Conservation (phyloP, 1,140 invertebrate genomes). For the Drosophila serrata region DNA sequence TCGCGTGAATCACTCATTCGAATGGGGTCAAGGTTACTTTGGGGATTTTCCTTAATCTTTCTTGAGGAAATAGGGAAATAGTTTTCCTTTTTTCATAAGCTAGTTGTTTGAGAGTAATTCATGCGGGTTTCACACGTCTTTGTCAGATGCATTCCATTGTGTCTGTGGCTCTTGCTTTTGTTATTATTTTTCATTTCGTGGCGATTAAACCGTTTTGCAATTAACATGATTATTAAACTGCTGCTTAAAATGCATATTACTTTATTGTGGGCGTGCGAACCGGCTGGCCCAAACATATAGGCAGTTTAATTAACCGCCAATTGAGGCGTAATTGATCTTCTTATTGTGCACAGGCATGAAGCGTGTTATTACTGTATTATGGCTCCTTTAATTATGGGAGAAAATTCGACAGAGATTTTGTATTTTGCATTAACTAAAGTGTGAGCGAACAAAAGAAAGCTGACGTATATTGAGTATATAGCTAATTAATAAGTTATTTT, state of each 20-base stretch:
- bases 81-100: constrained; percentile 2
- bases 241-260: constrained; percentile 53
- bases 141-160: constrained; percentile 21
- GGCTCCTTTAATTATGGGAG: constrained; percentile 28
- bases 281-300: constrained; percentile 11
- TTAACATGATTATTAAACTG: constrained; percentile 49
- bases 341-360: constrained; percentile 42
- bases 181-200: background rate
- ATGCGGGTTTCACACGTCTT: constrained; percentile 41
- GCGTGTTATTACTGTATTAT: constrained; percentile 27
- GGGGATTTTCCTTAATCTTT: constrained; percentile 3
- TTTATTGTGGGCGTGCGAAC: constrained; percentile 45
- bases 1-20: constrained; percentile 22
- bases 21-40: constrained; percentile 38
- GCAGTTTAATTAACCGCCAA: constrained; percentile 31
- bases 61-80: constrained; percentile 30
- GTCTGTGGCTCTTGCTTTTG: background rate
- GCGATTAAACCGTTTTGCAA: constrained; percentile 46
- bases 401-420: constrained; percentile 7
- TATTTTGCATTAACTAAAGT: constrained; percentile 8
- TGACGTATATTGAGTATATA: background rate
- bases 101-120: background rate
- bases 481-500: background rate
- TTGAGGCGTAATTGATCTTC: constrained; percentile 49
- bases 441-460: constrained; percentile 18